Conservation (phyloP, 2,113 vertebrate genomes). For the Siniperca chuatsi region DNA sequence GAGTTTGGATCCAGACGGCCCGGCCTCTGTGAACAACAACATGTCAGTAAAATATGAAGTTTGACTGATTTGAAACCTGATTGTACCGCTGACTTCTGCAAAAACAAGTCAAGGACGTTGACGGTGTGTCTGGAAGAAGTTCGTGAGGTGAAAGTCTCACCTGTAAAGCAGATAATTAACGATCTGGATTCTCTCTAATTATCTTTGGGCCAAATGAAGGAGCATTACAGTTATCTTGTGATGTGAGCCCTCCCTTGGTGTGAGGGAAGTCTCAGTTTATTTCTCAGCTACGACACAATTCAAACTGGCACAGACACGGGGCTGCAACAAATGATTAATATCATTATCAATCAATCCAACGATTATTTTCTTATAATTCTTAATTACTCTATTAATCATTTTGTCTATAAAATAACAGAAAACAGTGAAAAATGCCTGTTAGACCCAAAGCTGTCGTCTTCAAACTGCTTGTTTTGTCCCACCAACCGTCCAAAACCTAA, state of each 20-base stretch:
- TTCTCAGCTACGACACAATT: too few relatives aligned
- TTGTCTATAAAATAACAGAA: too few relatives aligned
- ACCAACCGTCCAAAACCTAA: too few relatives aligned
- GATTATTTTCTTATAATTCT: neutral
- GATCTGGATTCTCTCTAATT: neutral
- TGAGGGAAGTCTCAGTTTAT: too few relatives aligned
- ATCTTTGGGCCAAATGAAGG: neutral
- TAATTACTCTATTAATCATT: neutral
- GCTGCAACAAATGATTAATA: neutral
- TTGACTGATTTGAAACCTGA: neutral
- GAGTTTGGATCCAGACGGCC: slow-evolving; percentile 57
- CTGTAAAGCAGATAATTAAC: neutral
- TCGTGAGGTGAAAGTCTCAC: neutral
- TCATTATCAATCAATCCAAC: neutral
- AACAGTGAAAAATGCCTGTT: too few relatives aligned
- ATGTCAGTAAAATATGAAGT: neutral
- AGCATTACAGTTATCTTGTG: neutral
- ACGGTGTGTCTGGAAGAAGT: too few relatives aligned
- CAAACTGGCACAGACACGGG: too few relatives aligned
- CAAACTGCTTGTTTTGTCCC: too few relatives aligned
- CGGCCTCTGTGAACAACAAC: slow-evolving; percentile 54
- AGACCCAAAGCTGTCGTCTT: too few relatives aligned
- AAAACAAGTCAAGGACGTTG: neutral
- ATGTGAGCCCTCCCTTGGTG: too few relatives aligned
- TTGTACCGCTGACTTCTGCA: neutral